A percentile compares a stretch with the other conserved stretches of the same genome.
Conservation (phyloP, 2,113 vertebrate genomes). For the Indicator indicator region DNA sequence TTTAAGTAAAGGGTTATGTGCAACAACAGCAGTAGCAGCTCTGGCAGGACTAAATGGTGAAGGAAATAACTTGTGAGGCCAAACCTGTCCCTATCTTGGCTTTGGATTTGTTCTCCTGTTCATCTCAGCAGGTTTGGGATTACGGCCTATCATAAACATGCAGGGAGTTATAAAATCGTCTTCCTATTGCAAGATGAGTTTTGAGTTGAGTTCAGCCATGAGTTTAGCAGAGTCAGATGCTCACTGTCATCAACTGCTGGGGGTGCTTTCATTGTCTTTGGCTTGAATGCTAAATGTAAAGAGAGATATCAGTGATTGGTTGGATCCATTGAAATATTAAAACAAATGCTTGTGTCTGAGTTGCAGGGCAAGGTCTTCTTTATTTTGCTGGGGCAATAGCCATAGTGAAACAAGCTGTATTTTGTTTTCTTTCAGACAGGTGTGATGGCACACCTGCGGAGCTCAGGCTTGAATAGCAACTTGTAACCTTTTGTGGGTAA, state of each 20-base stretch:
- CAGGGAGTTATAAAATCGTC: neutral
- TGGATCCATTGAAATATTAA: constrained; percentile 55
- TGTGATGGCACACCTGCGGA: constrained; percentile 77
- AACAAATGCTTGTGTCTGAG: constrained; percentile 51
- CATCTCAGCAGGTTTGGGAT: neutral
- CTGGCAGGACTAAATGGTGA: fast-evolving
- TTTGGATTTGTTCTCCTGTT: neutral
- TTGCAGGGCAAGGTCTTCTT: constrained; percentile 53
- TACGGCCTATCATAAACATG: neutral
- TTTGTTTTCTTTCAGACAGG: constrained; percentile 75
- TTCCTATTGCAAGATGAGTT: neutral
- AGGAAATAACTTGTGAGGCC: neutral
- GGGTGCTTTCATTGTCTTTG: neutral
- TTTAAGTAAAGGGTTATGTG: neutral
- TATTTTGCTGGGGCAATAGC: constrained; percentile 51
- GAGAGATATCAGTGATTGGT: constrained; percentile 24
- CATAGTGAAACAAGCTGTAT: constrained; percentile 60
- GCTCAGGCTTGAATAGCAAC: constrained; percentile 45
- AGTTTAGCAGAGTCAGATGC: neutral
- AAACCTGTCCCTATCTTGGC: neutral
- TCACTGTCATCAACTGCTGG: neutral
- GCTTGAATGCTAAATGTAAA: neutral
- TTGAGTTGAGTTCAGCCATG: neutral
- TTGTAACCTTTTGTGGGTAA: constrained; percentile 55
- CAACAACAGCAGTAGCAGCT: neutral